Evolutionary conservation across 2,888 invertebrate genomes (phyloP).

Genomic region (Crioceris asparagi): DNA sequence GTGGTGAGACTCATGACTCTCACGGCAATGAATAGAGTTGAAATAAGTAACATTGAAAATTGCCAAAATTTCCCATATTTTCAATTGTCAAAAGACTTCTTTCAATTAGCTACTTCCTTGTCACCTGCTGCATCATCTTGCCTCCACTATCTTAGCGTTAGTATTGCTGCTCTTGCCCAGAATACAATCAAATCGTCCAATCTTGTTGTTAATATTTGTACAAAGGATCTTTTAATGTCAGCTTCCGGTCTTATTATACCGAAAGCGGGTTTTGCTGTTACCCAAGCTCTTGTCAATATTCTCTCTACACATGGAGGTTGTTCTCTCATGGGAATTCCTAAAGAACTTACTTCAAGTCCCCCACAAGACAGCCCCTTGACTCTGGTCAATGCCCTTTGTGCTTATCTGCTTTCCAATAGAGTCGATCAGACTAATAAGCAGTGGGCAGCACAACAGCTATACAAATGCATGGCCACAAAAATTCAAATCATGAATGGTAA

Average conservation of each 20-base stretch:
- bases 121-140: constrained; percentile 31
- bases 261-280: constrained; percentile 42
- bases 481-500: constrained; percentile 31
- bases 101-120: constrained; percentile 29
- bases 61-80: constrained; percentile 23
- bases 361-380: constrained; percentile 36
- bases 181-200: constrained; percentile 44
- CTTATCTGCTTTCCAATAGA: constrained; percentile 46
- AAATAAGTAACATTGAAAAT: constrained; percentile 29
- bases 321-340: constrained; percentile 33
- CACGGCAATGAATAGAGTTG: constrained; percentile 45
- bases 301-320: constrained; percentile 38
- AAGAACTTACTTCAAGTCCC: constrained; percentile 27
- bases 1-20: constrained; percentile 49
- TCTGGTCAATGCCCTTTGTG: constrained; percentile 48
- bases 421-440: constrained; percentile 43
- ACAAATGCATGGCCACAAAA: constrained; percentile 39
- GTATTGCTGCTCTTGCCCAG: constrained; percentile 44
- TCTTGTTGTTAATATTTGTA: constrained; percentile 47
- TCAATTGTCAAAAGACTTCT: constrained; percentile 26
- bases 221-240: constrained; percentile 41
- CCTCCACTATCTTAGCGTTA: constrained; percentile 33
- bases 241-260: constrained; percentile 33
- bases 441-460: constrained; percentile 52
- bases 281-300: constrained; percentile 48